Conservation (phyloP, 92 coral and sea anemone species). For the Palythoa heliodiscus region DNA sequence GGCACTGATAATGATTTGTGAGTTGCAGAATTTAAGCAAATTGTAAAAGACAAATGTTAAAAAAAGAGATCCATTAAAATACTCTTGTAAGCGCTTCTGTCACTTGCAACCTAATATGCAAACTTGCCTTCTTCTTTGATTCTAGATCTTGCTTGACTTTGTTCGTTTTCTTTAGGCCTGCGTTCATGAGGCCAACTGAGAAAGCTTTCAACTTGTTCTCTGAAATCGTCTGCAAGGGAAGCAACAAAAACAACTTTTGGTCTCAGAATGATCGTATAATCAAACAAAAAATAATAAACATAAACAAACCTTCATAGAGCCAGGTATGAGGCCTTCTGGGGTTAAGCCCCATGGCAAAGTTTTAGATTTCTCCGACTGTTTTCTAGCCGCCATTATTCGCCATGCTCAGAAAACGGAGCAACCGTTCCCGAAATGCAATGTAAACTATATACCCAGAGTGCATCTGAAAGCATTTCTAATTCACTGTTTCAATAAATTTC, state of each 20-base stretch:
- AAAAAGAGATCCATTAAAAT: not conserved
- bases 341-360: conserved; percentile 89
- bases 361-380: conserved; percentile 59
- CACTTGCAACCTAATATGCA: not conserved
- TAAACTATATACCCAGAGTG: not conserved
- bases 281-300: not conserved
- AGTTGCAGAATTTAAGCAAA: not conserved
- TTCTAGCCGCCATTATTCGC: conserved; percentile 74
- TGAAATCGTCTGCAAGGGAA: conserved; percentile 69
- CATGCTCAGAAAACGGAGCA: conserved; percentile 25
- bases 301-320: conserved; percentile 80
- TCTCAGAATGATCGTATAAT: not conserved
- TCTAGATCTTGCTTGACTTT: conserved; percentile 92
- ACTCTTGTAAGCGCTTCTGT: not conserved
- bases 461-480: not conserved
- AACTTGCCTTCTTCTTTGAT: conserved; percentile 83
- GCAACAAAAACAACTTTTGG: not conserved
- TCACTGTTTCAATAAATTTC: not conserved
- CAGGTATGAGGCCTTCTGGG: conserved; percentile 85
- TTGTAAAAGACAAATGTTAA: not conserved
- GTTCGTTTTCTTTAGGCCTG: conserved; percentile 73
- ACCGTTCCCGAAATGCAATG: conserved; percentile 44
- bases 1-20: not conserved
- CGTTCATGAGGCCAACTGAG: conserved; percentile 82
- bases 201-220: conserved; percentile 89